Evolutionary conservation across 1,140 invertebrate species (phyloP).

Genomic region (Ptiloglossa arizonensis): DNA sequence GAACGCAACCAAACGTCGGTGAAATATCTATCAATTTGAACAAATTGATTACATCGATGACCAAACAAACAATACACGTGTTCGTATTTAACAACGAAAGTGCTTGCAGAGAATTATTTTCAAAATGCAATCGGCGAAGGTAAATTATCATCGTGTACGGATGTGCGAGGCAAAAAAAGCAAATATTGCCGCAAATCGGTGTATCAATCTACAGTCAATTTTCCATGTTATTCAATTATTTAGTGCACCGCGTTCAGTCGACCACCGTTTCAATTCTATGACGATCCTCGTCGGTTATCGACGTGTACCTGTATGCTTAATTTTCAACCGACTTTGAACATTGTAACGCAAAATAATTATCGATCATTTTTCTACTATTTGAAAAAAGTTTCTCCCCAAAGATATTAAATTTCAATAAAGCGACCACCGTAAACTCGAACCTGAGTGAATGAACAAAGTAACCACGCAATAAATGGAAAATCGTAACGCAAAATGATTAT

Average conservation of each 20-base stretch:
- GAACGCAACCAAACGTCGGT: background rate
- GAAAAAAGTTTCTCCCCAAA: no score
- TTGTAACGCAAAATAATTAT: no score
- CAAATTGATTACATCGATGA: background rate
- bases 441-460: no score
- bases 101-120: background rate
- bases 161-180: background rate
- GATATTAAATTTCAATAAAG: no score
- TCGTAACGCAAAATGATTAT: no score
- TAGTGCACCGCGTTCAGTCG: background rate
- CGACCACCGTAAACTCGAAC: no score
- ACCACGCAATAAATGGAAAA: no score
- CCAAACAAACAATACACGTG: background rate
- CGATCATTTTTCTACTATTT: no score
- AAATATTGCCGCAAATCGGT: background rate
- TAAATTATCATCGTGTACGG: slow-evolving; percentile 6
- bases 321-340: no score
- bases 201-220: slow-evolving; percentile 3
- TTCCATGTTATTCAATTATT: background rate
- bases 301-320: no score
- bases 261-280: no score
- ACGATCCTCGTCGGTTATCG: no score
- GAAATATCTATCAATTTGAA: background rate
- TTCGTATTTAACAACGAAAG: background rate
- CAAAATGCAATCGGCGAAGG: slow-evolving; percentile 9